Base-by-base conservation (phyloP, 2,113 vertebrate species). In the Vicugna pacos region DNA sequence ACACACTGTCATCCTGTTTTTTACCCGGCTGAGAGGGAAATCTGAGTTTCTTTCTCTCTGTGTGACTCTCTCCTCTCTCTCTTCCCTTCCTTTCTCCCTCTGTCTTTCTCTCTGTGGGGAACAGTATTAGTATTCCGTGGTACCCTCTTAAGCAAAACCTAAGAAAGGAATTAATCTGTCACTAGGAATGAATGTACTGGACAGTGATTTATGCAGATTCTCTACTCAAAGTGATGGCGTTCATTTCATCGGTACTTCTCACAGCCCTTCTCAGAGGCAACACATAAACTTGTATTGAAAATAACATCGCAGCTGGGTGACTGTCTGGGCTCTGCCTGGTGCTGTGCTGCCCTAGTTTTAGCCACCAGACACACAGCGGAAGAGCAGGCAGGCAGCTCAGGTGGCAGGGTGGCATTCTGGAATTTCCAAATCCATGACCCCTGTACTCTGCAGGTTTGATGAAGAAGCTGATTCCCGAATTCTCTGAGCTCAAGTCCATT, bases 191-290 rank as follows among this genome's bases (percentile, higher is more conserved):
- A 98, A 98, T 98, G 96, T 97, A 97, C 72, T 56, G 98, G 98
- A 98, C 98, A 98, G 97, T 98, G 98, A 99, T 99, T 97, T 98
- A 98, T 98, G 98, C 98, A 98, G 98, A 98, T 97, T 94, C 95
- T 98, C 46, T 95, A 56, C 97, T 98, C 95, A n/a, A 93, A 97
- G 93, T 88, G 96, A 97, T 95, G 97, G 88, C 16, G 60, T 84
- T 97, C 42, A 17, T 98, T 98, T 98, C 97, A 91, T 24, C 97
- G 97, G 92, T 95, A 67, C 96, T 89, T 93, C 96, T 95, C 83
- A 90, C 75, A 93, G 82, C 75, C 76, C 85, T 97, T 98, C 96
- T 73, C 62, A 91, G 88, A 93, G 90, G 95, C 86, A 95, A 73
- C 92, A 97, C 96, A 96, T 64, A 97, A 93, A 97, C 95, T 92